Percentiles rank a stretch among this genome's conserved stretches.
Evolutionary conservation across 2,888 invertebrate genomes (phyloP).

Genomic region (Pecten maximus): DNA sequence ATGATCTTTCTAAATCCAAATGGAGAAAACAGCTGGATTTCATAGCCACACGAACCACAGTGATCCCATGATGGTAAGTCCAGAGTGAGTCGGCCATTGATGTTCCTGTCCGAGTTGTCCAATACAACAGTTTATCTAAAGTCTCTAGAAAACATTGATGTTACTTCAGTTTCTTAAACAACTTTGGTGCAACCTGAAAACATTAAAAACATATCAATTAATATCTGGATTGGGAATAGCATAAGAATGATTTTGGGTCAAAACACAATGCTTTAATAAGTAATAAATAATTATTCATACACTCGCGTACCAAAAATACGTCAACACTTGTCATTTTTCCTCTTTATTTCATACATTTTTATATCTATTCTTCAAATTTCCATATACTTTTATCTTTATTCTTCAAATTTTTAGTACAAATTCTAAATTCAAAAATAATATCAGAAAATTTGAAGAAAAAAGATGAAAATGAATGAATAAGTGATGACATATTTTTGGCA

Average conservation of each 20-base stretch:
- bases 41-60: background rate
- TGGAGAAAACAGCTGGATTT: background rate
- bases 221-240: background rate
- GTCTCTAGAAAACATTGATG: background rate
- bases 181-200: conserved; percentile 9
- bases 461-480: too few species aligned
- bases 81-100: background rate
- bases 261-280: too few species aligned
- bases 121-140: background rate
- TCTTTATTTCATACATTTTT: too few species aligned
- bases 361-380: too few species aligned
- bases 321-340: too few species aligned
- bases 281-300: too few species aligned
- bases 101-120: background rate
- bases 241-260: background rate
- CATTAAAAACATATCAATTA: background rate
- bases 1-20: background rate
- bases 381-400: too few species aligned
- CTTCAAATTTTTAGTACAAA: too few species aligned
- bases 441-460: too few species aligned
- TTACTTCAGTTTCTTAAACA: background rate
- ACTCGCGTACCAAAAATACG: too few species aligned
- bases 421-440: too few species aligned
- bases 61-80: background rate
- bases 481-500: too few species aligned